Percentiles rank a stretch among this genome's conserved stretches.
Conservation (phyloP, 2,797 vertebrate species). For the Trachurus trachurus region DNA sequence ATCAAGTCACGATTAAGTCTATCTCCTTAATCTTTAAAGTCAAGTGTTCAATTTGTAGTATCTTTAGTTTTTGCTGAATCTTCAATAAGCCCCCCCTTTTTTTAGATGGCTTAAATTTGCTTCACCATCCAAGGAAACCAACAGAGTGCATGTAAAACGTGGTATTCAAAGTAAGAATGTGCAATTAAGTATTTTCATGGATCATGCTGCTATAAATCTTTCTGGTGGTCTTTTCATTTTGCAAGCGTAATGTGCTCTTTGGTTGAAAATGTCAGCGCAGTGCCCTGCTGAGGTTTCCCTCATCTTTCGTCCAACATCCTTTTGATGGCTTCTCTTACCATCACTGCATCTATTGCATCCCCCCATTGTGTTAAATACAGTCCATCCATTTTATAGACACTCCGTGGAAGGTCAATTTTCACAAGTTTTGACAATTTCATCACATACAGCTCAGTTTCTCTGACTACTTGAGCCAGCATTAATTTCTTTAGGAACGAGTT, state of each 20-base stretch:
- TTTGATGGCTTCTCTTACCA: conserved; percentile 53
- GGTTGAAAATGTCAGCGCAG: conserved; percentile 74
- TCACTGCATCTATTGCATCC: conserved; percentile 55
- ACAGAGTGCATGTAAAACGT: conserved; percentile 29
- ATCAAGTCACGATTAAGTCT: neutral
- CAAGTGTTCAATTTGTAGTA: conserved; percentile 21
- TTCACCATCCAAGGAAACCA: neutral
- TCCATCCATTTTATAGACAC: conserved; percentile 43
- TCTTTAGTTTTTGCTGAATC: conserved; percentile 22
- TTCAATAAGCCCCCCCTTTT: conserved; percentile 5
- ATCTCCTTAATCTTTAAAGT: conserved; percentile 24
- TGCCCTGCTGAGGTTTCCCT: conserved; percentile 72
- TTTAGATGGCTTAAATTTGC: conserved; percentile 27
- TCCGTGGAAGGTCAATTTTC: conserved; percentile 44
- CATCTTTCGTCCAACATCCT: conserved; percentile 49
- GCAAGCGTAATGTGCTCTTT: conserved; percentile 58
- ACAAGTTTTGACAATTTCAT: conserved; percentile 38
- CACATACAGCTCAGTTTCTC: conserved; percentile 22
- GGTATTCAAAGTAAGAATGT: conserved; percentile 42
- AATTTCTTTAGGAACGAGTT: conserved; percentile 13
- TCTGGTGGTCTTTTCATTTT: conserved; percentile 45
- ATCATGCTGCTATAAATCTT: conserved; percentile 50
- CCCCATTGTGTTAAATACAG: conserved; percentile 58
- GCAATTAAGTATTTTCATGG: conserved; percentile 57
- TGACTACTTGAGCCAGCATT: conserved; percentile 15